phyloP scores from a whole-genome alignment of 2,888 invertebrate genomes.

The Alloplasta piceator region DNA sequence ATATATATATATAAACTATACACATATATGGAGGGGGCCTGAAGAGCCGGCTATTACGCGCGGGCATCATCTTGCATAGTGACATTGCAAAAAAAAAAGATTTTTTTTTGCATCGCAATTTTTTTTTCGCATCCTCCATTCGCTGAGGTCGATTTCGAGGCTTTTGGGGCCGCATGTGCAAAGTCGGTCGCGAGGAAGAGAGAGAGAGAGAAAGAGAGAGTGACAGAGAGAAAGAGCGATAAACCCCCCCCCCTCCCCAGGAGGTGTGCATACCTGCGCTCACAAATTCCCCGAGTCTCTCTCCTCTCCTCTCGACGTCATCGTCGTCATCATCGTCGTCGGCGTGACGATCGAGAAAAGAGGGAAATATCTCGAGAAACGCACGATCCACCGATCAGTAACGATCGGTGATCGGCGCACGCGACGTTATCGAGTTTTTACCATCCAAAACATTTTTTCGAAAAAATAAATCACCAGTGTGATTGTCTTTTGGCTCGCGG shows the following conservation, averaged over 20 bases:
- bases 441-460: no score
- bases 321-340: conserved; percentile 41
- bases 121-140: conserved; percentile 27
- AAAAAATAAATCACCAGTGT: no score
- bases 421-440: conserved; percentile 26
- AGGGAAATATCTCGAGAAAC: conserved; percentile 58
- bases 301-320: conserved; percentile 38
- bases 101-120: background rate
- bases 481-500: no score
- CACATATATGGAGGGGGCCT: conserved; percentile 13
- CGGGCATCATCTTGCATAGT: background rate
- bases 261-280: conserved; percentile 60
- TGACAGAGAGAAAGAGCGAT: conserved; percentile 39
- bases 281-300: conserved; percentile 51
- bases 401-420: conserved; percentile 57
- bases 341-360: conserved; percentile 54
- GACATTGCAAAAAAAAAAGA: background rate
- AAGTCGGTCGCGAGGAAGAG: conserved; percentile 58
- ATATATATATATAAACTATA: background rate
- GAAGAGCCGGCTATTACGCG: conserved; percentile 41
- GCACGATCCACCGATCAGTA: conserved; percentile 56
- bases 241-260: conserved; percentile 53
- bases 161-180: conserved; percentile 37
- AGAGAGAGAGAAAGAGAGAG: conserved; percentile 19
- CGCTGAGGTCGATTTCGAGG: conserved; percentile 43